Conservation (phyloP, 2,797 vertebrate species). For the Tokudaia tokunoshimensis region DNA sequence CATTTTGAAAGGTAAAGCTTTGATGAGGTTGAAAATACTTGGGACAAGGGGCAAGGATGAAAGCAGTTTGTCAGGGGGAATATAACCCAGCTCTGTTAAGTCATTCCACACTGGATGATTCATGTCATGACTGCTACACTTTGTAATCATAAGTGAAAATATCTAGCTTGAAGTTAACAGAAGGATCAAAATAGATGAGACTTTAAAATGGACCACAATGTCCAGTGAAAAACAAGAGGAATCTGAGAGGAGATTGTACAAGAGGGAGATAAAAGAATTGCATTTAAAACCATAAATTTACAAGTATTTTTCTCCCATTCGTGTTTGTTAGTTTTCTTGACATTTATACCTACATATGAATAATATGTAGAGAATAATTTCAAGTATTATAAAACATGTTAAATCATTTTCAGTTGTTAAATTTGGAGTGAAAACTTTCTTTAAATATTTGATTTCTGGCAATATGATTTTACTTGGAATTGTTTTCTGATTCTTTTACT, state of each 20-base stretch:
- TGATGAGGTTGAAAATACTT: constrained; percentile 47
- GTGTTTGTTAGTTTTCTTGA: constrained; percentile 57
- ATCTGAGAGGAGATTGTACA: constrained; percentile 59
- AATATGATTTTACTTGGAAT: constrained; percentile 31
- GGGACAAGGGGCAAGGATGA: neutral
- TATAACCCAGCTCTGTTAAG: constrained; percentile 12
- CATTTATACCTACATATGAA: constrained; percentile 24
- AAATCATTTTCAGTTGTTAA: constrained; percentile 59
- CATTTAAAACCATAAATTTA: constrained; percentile 57
- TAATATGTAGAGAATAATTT: constrained; percentile 43
- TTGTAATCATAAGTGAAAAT: constrained; percentile 53
- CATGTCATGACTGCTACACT: neutral
- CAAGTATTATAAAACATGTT: neutral
- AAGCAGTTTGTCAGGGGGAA: neutral
- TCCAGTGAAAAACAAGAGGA: constrained; percentile 70
- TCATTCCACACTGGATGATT: constrained; percentile 22
- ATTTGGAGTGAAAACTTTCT: constrained; percentile 37
- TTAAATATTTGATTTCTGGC: constrained; percentile 48
- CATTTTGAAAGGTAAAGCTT: constrained; percentile 39
- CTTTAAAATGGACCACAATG: neutral
- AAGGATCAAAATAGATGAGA: neutral
- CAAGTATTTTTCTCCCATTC: neutral
- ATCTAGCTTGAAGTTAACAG: constrained; percentile 11
- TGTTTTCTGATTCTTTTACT: constrained; percentile 45
- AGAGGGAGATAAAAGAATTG: constrained; percentile 61